Percentiles rank a stretch among this genome's conserved stretches.
phyloP scores from a whole-genome alignment of 2,888 invertebrate genomes.

The Hypselothyrea guttata region DNA sequence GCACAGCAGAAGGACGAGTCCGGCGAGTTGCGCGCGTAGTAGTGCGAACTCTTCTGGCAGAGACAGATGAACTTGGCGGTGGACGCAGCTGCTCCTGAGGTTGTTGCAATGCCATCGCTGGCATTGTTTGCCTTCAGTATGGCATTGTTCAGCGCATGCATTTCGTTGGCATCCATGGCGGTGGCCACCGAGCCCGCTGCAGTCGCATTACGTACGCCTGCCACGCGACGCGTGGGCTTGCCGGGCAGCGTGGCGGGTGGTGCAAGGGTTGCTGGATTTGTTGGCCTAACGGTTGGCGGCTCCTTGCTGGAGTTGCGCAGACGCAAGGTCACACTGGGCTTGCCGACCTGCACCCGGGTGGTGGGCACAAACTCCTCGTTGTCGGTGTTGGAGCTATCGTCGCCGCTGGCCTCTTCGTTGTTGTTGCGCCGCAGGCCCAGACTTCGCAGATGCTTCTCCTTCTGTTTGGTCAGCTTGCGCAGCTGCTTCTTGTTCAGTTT shows the following conservation, averaged over 20 bases:
- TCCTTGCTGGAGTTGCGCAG: slow-evolving; percentile 65
- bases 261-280: slow-evolving; percentile 1
- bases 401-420: slow-evolving; percentile 75
- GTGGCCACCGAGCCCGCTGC: slow-evolving; percentile 12
- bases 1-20: slow-evolving; percentile 86
- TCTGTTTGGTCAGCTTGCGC: slow-evolving; percentile 83
- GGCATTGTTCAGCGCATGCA: slow-evolving; percentile 50
- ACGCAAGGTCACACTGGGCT: slow-evolving; percentile 80
- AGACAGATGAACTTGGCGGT: slow-evolving; percentile 81
- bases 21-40: slow-evolving; percentile 84
- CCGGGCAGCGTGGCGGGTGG: slow-evolving; percentile 7
- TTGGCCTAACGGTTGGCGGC: slow-evolving; percentile 17
- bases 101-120: slow-evolving; percentile 30
- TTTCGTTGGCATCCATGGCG: slow-evolving; percentile 42
- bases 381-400: slow-evolving; percentile 79
- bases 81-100: slow-evolving; percentile 15
- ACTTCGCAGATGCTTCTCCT: slow-evolving; percentile 85
- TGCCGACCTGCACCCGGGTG: slow-evolving; percentile 79
- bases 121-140: slow-evolving; percentile 39
- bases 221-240: slow-evolving; percentile 34
- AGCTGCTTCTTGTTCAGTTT: slow-evolving; percentile 82
- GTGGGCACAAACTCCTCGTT: slow-evolving; percentile 82
- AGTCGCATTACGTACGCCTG: slow-evolving; percentile 14
- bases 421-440: slow-evolving; percentile 82
- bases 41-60: slow-evolving; percentile 83